Conservation (phyloP, 2,888 invertebrate genomes). For the Phortica okadai region DNA sequence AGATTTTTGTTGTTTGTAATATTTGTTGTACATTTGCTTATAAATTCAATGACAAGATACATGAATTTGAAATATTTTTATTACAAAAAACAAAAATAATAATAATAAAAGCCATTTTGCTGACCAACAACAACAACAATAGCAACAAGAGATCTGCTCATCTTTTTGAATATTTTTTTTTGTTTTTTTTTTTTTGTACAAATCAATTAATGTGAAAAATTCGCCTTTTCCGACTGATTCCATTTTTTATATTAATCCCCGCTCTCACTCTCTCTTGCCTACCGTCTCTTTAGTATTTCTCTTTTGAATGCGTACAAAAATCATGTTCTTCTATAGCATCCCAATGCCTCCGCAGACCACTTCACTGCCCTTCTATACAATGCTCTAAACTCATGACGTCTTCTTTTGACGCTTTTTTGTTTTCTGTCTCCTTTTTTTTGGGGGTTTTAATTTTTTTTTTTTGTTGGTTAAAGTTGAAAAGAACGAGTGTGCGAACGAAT, state of each 20-base stretch:
- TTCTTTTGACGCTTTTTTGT: constrained; percentile 7
- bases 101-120: not conserved
- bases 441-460: not conserved
- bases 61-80: not conserved
- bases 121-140: constrained; percentile 18
- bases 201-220: constrained; percentile 70
- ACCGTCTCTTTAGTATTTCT: no score
- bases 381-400: no score
- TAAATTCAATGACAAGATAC: not conserved
- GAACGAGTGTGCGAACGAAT: not conserved
- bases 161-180: constrained; percentile 42
- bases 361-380: no score
- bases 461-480: not conserved
- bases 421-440: constrained; percentile 34
- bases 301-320: no score
- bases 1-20: not conserved
- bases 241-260: not conserved
- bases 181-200: constrained; percentile 52
- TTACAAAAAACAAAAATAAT: not conserved
- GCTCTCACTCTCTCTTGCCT: no score
- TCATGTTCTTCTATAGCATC: no score
- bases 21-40: no score
- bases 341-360: no score
- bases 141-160: not conserved
- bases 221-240: constrained; percentile 30